Evolutionary conservation across 2,113 vertebrate genomes (phyloP).

Genomic region (Callospermophilus lateralis): DNA sequence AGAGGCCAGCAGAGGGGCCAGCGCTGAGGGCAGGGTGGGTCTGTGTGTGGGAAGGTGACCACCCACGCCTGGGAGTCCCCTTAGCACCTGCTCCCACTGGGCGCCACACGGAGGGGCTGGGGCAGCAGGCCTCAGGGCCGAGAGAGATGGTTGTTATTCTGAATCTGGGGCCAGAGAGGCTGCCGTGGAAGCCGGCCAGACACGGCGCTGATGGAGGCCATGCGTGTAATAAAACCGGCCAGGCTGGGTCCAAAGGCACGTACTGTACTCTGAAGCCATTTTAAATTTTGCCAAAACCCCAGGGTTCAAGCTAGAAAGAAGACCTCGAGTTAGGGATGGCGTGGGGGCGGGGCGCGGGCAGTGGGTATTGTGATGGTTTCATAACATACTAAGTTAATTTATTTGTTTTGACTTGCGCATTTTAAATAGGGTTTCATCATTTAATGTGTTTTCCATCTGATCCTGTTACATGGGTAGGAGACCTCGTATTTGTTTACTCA

Average conservation of each 20-base stretch:
- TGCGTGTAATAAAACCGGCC: not conserved
- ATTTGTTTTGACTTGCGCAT: constrained; percentile 84
- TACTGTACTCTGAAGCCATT: constrained; percentile 48
- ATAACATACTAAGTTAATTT: constrained; percentile 85
- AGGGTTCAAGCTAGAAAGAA: not conserved
- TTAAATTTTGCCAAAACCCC: constrained; percentile 51
- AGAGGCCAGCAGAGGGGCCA: not conserved
- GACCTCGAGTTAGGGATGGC: constrained; percentile 7
- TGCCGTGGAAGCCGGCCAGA: not conserved
- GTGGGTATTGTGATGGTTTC: constrained; percentile 82
- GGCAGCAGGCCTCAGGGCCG: not conserved
- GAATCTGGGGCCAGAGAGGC: not conserved
- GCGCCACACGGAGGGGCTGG: no score
- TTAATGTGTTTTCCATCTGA: constrained; percentile 86
- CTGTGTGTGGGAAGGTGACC: no score
- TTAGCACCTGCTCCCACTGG: fast-evolving
- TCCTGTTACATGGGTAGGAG: constrained; percentile 73
- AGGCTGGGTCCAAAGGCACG: not conserved
- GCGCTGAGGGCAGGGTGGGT: no score
- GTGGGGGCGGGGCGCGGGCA: not conserved
- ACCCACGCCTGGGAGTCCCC: not conserved
- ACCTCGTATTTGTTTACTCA: constrained; percentile 60
- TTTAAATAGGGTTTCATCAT: constrained; percentile 82
- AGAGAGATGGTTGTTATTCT: no score
- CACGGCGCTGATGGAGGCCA: fast-evolving